Evolutionary conservation across 2,888 invertebrate genomes (phyloP), one percentile per base, ranked within the genome.

Genomic region (Philonicus albiceps): DNA sequence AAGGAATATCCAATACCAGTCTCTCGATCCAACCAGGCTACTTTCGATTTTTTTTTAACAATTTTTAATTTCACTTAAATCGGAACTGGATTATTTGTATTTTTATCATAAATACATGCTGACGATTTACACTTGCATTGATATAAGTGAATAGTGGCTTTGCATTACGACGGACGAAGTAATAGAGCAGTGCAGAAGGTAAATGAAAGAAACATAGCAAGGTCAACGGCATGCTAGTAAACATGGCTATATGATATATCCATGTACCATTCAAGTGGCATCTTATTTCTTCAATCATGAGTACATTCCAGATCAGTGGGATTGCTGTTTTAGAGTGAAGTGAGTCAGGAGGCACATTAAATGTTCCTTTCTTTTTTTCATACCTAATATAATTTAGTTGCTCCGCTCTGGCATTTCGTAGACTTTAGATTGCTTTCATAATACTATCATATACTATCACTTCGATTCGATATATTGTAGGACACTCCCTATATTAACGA

Each of bases 251-350:
- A n/a, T n/a, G 34, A 34, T 19, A 80, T 19, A 55, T 13, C 30
- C 31, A 64, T 64, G 64, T 64, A 64, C 64, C 53, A 64, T 34
- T 55, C 55, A 27, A 34, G 81, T 64, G 81, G 81, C 81, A 81
- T 81, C 81, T 64, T 81, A 81, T 81, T 81, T 81, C 81, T 22
- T 30, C 55, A 64, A 81, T 81, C 81, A 81, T 81, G 81, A 81
- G 64, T 81, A 53, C 80, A 81, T 64, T 64, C n/a, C 55, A 19
- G 80, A 80, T 80, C 80, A 53, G 30, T n/a, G 7, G 16, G 31
- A 49, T 53, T 31, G 53, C n/a, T 74, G 19, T 74, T 31, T 74
- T 34, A n/a, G 31, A 19, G 7, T 34, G 30, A 13, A 80, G 37
- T 80, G 27, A 80, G 80, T 64, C 27, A 22, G 27, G 27, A 64